phyloP scores from a whole-genome alignment of 2,113 vertebrate genomes.

The Ifrita kowaldi region DNA sequence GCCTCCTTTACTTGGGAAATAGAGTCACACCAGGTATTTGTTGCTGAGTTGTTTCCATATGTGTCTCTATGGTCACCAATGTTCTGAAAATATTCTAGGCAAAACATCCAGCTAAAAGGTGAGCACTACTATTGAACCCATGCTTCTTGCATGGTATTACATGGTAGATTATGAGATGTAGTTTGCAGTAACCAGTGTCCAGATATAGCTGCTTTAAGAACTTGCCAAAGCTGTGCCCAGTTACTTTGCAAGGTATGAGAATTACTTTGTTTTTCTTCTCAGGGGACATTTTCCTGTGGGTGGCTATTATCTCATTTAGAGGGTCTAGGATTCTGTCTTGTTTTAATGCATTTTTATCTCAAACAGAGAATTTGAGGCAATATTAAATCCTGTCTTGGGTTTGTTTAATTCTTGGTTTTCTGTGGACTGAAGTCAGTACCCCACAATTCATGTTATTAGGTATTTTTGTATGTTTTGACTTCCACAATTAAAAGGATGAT shows the following conservation, averaged over 20 bases:
- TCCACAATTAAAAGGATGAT: background rate
- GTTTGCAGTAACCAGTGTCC: background rate
- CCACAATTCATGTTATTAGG: background rate
- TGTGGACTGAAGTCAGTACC: background rate
- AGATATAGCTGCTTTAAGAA: background rate
- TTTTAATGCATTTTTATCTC: background rate
- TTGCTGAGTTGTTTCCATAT: background rate
- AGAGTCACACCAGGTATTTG: background rate
- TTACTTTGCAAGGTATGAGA: background rate
- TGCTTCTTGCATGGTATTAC: background rate
- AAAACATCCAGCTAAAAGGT: background rate
- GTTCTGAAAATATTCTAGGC: background rate
- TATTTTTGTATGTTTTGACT: background rate
- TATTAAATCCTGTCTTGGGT: background rate
- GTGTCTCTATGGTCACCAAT: background rate
- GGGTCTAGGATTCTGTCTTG: background rate
- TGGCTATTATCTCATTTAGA: background rate
- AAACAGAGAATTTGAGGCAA: background rate
- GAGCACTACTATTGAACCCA: background rate
- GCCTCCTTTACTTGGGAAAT: background rate
- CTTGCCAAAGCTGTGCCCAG: background rate
- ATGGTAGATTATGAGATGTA: background rate
- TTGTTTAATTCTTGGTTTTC: background rate
- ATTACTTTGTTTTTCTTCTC: background rate
- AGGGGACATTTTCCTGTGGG: background rate